Evolutionary conservation across 2,797 vertebrate species (phyloP).

Genomic region (Botia almorhae): DNA sequence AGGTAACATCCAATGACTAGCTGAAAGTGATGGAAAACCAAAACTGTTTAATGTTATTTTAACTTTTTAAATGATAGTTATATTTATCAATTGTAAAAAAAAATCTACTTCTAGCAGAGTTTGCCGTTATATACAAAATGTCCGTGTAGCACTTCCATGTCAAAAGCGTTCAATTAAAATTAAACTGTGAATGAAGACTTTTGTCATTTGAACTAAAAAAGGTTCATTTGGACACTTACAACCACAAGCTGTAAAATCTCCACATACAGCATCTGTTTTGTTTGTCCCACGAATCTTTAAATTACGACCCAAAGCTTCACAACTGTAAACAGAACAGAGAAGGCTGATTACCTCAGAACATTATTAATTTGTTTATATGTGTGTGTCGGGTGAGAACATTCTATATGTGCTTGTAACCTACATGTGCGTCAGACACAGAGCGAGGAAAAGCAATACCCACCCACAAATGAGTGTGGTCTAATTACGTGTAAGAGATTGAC

Average conservation of each 20-base stretch:
- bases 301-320: conserved; percentile 10
- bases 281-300: background rate
- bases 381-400: background rate
- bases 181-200: background rate
- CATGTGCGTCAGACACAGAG: background rate
- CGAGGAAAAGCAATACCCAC: conserved; percentile 8
- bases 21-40: conserved; percentile 54
- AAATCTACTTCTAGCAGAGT: no score
- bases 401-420: background rate
- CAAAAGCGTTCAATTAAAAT: no score
- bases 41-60: no score
- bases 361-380: background rate
- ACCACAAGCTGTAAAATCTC: background rate
- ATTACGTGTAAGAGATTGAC: conserved; percentile 24
- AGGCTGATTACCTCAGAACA: background rate
- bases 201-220: background rate
- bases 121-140: no score
- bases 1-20: conserved; percentile 69
- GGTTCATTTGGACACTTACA: background rate
- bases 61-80: background rate
- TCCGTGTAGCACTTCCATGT: no score
- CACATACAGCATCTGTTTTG: conserved; percentile 10
- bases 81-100: background rate
- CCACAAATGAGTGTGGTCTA: background rate
- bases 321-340: conserved; percentile 21